Evolutionary conservation across 2,113 vertebrate species (phyloP).

Genomic region (Pogona vitticeps): DNA sequence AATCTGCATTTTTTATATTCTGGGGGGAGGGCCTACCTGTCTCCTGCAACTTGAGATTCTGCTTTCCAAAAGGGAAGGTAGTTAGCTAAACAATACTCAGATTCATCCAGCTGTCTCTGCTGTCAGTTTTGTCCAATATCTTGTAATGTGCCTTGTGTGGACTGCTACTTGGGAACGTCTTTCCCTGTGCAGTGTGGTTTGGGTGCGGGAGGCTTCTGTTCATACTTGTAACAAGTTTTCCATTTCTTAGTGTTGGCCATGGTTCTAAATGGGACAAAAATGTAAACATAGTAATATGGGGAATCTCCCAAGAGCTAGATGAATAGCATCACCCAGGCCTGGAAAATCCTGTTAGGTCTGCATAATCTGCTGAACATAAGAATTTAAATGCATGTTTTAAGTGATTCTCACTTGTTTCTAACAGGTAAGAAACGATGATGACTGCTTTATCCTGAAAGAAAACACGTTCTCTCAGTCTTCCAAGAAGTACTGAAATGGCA

Average conservation of each 20-base stretch:
- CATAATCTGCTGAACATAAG: not conserved
- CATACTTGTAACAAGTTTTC: not conserved
- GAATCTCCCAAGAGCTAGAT: constrained; percentile 21
- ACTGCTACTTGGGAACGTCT: constrained; percentile 11
- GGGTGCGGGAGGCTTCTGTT: constrained; percentile 21
- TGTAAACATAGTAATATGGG: not conserved
- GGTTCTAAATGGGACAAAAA: constrained; percentile 25
- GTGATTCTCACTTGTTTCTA: constrained; percentile 25
- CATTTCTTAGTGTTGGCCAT: not conserved
- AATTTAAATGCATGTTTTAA: not conserved
- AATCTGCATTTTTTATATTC: constrained; percentile 2
- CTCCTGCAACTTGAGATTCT: constrained; percentile 16
- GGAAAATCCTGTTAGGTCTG: constrained; percentile 1
- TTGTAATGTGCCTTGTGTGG: constrained; percentile 8
- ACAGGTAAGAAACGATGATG: constrained; percentile 6
- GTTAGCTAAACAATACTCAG: not conserved
- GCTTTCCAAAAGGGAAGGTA: constrained; percentile 15
- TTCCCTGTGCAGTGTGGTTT: not conserved
- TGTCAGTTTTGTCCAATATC: constrained; percentile 10
- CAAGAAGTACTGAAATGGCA: not conserved
- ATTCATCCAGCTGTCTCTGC: constrained; percentile 19
- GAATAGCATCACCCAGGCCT: constrained; percentile 22
- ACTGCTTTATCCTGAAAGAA: not conserved
- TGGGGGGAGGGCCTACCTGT: constrained; percentile 26
- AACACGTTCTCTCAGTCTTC: not conserved